These are phyloP conservation scores for Cybosia mesomella DNA, from an alignment of 2,888 invertebrate genomes.

Conservation along the genomic window DNA sequence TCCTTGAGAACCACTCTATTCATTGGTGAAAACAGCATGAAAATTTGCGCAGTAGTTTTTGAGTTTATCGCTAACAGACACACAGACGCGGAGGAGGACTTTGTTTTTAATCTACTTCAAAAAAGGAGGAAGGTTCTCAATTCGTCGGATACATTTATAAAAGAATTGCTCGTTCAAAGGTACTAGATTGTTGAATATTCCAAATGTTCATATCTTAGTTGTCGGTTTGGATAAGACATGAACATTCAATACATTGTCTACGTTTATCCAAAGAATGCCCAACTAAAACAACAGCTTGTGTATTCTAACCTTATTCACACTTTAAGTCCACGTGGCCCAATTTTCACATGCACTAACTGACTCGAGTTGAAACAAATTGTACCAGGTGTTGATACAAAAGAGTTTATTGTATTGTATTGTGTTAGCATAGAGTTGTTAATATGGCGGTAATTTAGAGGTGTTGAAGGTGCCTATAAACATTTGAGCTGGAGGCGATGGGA, in stretches of 20 bases:
- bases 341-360: conserved; percentile 24
- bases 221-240: no score
- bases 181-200: background rate
- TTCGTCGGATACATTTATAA: no score
- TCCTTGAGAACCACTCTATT: no score
- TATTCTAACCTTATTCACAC: conserved; percentile 25
- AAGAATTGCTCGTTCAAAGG: no score
- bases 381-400: conserved; percentile 42
- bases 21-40: no score
- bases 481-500: conserved; percentile 5
- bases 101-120: no score
- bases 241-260: no score
- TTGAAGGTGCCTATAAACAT: conserved; percentile 17
- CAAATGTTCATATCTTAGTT: background rate
- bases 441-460: conserved; percentile 24
- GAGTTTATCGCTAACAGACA: no score
- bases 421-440: conserved; percentile 41
- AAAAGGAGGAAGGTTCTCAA: no score
- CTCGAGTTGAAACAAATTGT: conserved; percentile 23
- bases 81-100: no score
- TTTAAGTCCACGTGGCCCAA: conserved; percentile 18
- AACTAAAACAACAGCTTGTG: conserved; percentile 17
- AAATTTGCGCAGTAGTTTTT: no score
- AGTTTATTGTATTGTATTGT: conserved; percentile 48
- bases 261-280: background rate